Evolutionary conservation across 1,140 invertebrate species (phyloP).

Genomic region (Palaemon carinicauda): DNA sequence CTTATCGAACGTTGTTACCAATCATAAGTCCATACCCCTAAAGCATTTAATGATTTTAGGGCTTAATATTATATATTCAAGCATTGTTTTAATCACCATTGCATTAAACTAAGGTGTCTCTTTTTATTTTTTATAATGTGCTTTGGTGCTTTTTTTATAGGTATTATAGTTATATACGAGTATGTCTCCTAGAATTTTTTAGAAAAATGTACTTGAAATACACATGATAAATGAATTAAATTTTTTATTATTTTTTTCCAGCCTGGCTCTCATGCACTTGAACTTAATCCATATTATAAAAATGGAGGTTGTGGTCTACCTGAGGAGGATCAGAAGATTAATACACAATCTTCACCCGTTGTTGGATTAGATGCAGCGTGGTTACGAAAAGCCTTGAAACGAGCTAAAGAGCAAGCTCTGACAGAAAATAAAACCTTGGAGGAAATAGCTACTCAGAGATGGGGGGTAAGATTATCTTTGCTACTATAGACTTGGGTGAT

Average conservation of each 20-base stretch:
- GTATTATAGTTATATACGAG: not conserved
- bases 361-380: slow-evolving; percentile 66
- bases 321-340: not conserved
- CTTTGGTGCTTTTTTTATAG: too few relatives aligned
- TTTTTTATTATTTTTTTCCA: not conserved
- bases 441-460: slow-evolving; percentile 72
- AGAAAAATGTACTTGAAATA: too few relatives aligned
- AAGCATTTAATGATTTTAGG: too few relatives aligned
- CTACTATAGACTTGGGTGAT: too few relatives aligned
- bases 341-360: slow-evolving; percentile 60
- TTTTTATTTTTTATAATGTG: too few relatives aligned
- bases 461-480: slow-evolving; percentile 69
- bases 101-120: too few relatives aligned
- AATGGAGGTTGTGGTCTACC: slow-evolving; percentile 85
- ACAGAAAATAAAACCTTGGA: slow-evolving; percentile 70
- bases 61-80: too few relatives aligned
- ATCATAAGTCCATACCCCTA: too few relatives aligned
- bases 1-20: too few relatives aligned
- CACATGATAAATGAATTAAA: not conserved
- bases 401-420: slow-evolving; percentile 71
- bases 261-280: slow-evolving; percentile 76
- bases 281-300: slow-evolving; percentile 94
- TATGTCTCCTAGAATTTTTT: not conserved
- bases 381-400: slow-evolving; percentile 70
- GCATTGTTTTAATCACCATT: too few relatives aligned